A percentile compares a stretch with the other conserved stretches of the same genome.
phyloP scores from a whole-genome alignment of 2,888 invertebrate species.

The Aphodius sticticus region DNA sequence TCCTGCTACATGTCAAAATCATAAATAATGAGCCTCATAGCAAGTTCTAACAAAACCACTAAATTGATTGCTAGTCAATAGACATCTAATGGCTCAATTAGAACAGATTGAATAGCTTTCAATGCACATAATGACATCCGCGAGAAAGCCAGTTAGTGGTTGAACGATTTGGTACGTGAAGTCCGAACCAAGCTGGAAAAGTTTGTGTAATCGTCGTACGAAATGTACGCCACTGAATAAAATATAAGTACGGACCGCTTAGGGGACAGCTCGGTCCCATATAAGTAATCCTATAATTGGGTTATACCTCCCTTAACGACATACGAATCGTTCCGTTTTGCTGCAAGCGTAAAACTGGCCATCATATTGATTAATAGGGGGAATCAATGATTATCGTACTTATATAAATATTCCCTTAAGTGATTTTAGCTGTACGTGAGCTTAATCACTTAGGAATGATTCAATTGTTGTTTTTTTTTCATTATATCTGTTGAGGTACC shows the following conservation, averaged over 20 bases:
- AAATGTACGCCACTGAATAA: conserved; percentile 12
- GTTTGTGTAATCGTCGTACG: conserved; percentile 15
- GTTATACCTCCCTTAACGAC: conserved; percentile 24
- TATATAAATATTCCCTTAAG: not conserved
- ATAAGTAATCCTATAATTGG: conserved; percentile 24
- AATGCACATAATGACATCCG: not conserved
- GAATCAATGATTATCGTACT: not conserved
- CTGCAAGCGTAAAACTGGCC: conserved; percentile 12
- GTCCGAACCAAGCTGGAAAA: not conserved
- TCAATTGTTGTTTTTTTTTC: too few relatives aligned
- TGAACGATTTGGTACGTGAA: not conserved
- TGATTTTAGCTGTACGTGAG: not conserved
- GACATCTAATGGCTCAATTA: too few relatives aligned
- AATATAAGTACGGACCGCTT: conserved; percentile 9
- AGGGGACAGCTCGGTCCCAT: not conserved
- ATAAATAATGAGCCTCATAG: too few relatives aligned
- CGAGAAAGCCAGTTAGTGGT: not conserved
- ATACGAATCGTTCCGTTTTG: conserved; percentile 13
- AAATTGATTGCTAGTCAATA: too few relatives aligned
- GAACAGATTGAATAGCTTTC: not conserved
- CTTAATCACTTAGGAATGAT: not conserved
- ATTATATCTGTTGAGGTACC: too few relatives aligned
- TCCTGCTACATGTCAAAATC: too few relatives aligned
- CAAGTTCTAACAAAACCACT: too few relatives aligned
- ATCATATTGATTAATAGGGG: conserved; percentile 13